Evolutionary conservation across 2,797 vertebrate genomes (phyloP), one percentile per base, ranked within the genome.

Genomic region (Streptopelia turtur): DNA sequence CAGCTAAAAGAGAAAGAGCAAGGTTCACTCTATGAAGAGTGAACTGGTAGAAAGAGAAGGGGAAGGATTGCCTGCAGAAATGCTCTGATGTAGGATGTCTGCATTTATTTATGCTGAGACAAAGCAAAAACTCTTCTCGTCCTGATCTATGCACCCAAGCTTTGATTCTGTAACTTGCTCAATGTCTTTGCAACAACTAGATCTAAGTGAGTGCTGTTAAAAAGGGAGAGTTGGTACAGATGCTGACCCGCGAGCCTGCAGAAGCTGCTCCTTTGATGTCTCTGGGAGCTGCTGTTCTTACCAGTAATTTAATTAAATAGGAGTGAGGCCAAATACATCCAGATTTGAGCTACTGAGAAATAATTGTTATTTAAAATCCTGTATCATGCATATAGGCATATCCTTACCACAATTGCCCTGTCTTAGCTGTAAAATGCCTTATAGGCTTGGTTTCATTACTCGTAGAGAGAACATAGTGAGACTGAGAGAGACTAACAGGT

Each of bases 351-450:
- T 69, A 3, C 23, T 49, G 41, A 41, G 53, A 75, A 82, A 49
- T 72, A 82, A 1, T 75, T 59, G 12, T 66, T 55, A 37, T 87
- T 71, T 68, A 60, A 70, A 87, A 82, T 75, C 16, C 27, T 3
- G 0, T 37, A 6, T 52, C 28, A 12, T 18, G 5, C 4, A 11
- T 0, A 0, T 27, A n/a, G 18, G 3, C 52, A 24, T 24, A 23
- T 85, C 23, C 37, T 72, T 49, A 76, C 25, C 18, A 43, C 21
- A 30, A 1, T 6, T 52, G 35, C 10, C 37, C 47, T 0, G 0
- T 50, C 45, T 65, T 25, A 41, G 13, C 23, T 63, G 21, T 72
- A 10, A 77, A 77, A 75, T 5, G 1, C 14, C 14, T 65, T 63
- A 10, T 1, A n/a, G 72, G 10, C 27, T 74, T 66, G 16, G 90